Percentiles rank a stretch among this genome's conserved stretches.
These are phyloP conservation scores for Opisthograptis luteolata DNA, from an alignment of 2,888 invertebrate genomes.

Conservation along the genomic window DNA sequence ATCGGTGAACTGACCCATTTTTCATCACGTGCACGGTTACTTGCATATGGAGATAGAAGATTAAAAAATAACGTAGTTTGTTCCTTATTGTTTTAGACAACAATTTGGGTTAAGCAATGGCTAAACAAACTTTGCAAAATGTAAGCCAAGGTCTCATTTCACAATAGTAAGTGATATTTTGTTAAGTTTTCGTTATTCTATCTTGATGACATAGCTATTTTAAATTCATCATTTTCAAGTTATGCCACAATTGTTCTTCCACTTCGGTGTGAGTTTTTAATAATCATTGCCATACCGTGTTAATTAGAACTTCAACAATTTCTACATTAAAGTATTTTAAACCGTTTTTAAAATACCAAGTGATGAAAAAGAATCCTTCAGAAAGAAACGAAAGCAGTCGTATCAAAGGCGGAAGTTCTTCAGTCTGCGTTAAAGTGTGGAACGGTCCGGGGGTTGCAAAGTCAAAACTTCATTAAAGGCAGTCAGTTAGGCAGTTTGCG, in stretches of 20 bases:
- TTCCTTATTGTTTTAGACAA: not conserved
- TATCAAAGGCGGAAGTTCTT: slow-evolving; percentile 35
- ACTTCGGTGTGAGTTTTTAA: too few relatives aligned
- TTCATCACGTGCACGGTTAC: slow-evolving; percentile 31
- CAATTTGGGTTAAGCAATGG: not conserved
- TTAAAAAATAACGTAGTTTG: slow-evolving; percentile 15
- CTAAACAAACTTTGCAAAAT: too few relatives aligned
- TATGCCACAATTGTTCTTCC: too few relatives aligned
- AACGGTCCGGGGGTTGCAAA: slow-evolving; percentile 37
- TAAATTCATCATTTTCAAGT: not conserved
- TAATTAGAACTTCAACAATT: too few relatives aligned
- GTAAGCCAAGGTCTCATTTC: too few relatives aligned
- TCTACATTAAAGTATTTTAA: too few relatives aligned
- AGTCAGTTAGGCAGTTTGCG: slow-evolving; percentile 63
- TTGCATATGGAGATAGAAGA: slow-evolving; percentile 20
- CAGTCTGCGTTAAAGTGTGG: slow-evolving; percentile 42
- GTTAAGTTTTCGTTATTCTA: not conserved
- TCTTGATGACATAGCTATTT: not conserved
- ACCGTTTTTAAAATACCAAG: slow-evolving; percentile 13
- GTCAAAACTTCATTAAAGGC: slow-evolving; percentile 62
- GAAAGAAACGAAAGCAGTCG: slow-evolving; percentile 22
- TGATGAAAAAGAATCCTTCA: slow-evolving; percentile 18
- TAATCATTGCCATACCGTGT: too few relatives aligned
- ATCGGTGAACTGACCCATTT: slow-evolving; percentile 38
- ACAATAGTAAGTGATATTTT: too few relatives aligned